phyloP scores from a whole-genome alignment of 2,113 vertebrate species.

The Rissa tridactyla region DNA sequence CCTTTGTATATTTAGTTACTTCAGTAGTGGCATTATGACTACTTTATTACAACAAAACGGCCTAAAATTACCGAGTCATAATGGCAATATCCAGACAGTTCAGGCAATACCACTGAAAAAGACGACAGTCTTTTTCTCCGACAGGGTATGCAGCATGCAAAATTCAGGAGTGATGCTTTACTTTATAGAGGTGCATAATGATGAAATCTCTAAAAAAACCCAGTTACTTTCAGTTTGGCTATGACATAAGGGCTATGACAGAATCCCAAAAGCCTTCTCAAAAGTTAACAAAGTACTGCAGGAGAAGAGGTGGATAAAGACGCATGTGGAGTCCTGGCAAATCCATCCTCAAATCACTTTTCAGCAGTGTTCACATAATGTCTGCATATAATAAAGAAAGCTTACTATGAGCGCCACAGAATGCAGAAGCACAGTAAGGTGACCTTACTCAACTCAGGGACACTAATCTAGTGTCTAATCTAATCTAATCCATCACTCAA shows the following conservation, averaged over 20 bases:
- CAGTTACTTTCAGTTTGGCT: not conserved
- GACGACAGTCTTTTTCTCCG: not conserved
- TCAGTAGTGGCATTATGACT: not conserved
- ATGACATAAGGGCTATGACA: not conserved
- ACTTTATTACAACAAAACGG: not conserved
- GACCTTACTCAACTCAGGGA: not conserved
- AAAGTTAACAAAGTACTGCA: not conserved
- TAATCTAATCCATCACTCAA: not conserved
- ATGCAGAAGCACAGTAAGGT: not conserved
- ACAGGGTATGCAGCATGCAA: fast-evolving
- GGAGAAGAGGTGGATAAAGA: not conserved
- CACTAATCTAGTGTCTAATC: not conserved
- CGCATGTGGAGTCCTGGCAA: not conserved
- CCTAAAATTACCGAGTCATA: not conserved
- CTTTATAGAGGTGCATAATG: not conserved
- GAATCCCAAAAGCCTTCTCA: not conserved
- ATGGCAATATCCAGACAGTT: not conserved
- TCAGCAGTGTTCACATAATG: not conserved
- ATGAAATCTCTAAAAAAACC: not conserved
- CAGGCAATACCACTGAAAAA: not conserved
- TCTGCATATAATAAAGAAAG: not conserved
- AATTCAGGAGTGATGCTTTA: not conserved
- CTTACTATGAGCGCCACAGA: not conserved
- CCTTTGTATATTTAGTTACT: not conserved
- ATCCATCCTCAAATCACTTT: not conserved